A percentile compares a stretch with the other conserved stretches of the same genome.
Evolutionary conservation across 2,797 vertebrate species (phyloP).

Genomic region (Tapirus indicus): DNA sequence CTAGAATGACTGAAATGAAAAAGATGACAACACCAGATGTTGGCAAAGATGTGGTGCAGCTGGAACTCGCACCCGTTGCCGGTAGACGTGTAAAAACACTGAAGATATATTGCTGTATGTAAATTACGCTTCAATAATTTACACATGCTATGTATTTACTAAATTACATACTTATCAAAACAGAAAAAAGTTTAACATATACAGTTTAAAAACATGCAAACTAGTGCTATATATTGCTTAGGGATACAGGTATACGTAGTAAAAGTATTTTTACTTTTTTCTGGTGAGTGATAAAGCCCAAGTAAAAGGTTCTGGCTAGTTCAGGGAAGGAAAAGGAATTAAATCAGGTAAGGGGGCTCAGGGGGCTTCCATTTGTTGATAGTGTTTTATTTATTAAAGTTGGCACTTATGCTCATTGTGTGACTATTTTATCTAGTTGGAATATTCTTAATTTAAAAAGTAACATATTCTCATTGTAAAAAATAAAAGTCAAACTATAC

Average conservation of each 20-base stretch:
- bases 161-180: not conserved
- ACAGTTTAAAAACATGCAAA: not conserved
- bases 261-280: not conserved
- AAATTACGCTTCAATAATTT: not conserved
- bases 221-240: not conserved
- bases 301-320: not conserved
- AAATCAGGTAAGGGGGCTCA: not conserved
- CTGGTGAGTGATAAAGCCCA: not conserved
- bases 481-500: not conserved
- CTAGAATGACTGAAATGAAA: not conserved
- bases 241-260: not conserved
- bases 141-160: not conserved
- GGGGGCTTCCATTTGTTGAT: not conserved
- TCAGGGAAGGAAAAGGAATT: not conserved
- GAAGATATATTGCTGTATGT: not conserved
- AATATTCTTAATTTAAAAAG: not conserved
- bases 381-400: not conserved
- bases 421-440: conserved; percentile 33
- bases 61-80: not conserved
- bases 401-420: not conserved
- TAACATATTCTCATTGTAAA: not conserved
- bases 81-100: not conserved
- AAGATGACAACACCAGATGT: not conserved
- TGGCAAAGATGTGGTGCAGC: not conserved
- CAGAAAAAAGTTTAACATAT: not conserved